These are phyloP conservation scores for Poeciliopsis prolifica DNA, from an alignment of 2,113 vertebrate genomes.

Conservation along the genomic window DNA sequence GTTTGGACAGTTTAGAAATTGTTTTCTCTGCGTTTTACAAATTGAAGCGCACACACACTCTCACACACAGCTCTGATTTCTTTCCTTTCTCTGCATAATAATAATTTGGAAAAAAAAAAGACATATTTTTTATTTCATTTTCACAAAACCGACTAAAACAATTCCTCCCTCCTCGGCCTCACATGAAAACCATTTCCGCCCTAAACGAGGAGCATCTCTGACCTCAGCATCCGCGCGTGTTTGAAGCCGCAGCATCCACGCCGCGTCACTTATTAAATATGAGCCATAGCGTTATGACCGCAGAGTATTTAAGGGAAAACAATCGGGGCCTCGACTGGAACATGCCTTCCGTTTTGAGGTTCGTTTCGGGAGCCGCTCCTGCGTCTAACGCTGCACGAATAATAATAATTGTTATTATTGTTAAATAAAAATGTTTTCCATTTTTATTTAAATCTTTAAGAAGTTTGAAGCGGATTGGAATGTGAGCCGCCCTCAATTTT, in stretches of 20 bases:
- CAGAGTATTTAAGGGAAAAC: neutral
- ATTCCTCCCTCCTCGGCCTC: neutral
- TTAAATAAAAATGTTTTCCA: neutral
- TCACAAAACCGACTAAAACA: neutral
- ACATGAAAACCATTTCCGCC: neutral
- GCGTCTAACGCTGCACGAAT: neutral
- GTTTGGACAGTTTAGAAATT: constrained; percentile 1
- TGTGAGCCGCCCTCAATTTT: neutral
- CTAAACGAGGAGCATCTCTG: too few relatives aligned
- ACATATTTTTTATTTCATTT: neutral
- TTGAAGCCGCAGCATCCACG: neutral
- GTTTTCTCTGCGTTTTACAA: constrained; percentile 1
- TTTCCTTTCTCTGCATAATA: neutral
- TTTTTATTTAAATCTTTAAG: neutral
- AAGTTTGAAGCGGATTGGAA: neutral
- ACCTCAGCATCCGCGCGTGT: too few relatives aligned
- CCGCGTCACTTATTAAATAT: neutral
- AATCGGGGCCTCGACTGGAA: too few relatives aligned
- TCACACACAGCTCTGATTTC: neutral
- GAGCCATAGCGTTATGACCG: neutral
- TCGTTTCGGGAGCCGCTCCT: neutral
- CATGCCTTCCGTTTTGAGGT: neutral
- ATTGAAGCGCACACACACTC: constrained; percentile 4
- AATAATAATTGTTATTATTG: neutral
- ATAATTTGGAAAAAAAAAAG: neutral